Evolutionary conservation across 2,888 invertebrate species (phyloP), one percentile per base, ranked within the genome.

Genomic region (Calameuta idolon): DNA sequence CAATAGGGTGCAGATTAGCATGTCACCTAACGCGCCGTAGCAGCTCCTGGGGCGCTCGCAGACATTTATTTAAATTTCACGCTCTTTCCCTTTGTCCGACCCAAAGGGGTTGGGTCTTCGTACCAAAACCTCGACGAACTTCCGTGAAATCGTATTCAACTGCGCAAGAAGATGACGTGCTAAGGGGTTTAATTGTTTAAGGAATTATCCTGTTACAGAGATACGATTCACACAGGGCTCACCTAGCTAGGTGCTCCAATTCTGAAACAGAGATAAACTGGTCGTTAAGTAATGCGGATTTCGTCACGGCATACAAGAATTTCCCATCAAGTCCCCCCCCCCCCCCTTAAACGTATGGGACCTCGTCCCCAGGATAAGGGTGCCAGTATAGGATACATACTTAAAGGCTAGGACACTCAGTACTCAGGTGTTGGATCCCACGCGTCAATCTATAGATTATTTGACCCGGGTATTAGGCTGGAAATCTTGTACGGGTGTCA

Each of bases 11-110:
- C 74, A 15, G 88, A 90, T 90, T 90, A 90, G 89, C 90, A 90
- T 90, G 90, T 90, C 88, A 89, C 85, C 80, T 90, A 89, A 90
- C 85, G 85, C 78, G 77, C 82, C 90, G 88, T 89, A 83, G 84
- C 89, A 85, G 83, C 81, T 82, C 76, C 79, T 80, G 87, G 80
- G 82, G 81, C 83, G 86, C 82, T 82, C 81, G 79, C 83, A 79
- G 79, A 86, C 89, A 88, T 91, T 91, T 90, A 90, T 91, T 91
- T 83, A 90, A 90, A 91, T 91, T 91, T 90, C 88, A 90, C 90
- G 90, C 90, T 88, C 83, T 85, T 85, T 85, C 87, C 84, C 79
- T 77, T 81, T 87, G 90, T 88, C 87, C 81, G 81, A 79, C 75
- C 76, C 73, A 80, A 55, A 76, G 80, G 74, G 79, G 71, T 33